Percentiles rank a stretch among this genome's conserved stretches.
Evolutionary conservation across 2,888 invertebrate species (phyloP).

Genomic region (Lamellibrachia columna): DNA sequence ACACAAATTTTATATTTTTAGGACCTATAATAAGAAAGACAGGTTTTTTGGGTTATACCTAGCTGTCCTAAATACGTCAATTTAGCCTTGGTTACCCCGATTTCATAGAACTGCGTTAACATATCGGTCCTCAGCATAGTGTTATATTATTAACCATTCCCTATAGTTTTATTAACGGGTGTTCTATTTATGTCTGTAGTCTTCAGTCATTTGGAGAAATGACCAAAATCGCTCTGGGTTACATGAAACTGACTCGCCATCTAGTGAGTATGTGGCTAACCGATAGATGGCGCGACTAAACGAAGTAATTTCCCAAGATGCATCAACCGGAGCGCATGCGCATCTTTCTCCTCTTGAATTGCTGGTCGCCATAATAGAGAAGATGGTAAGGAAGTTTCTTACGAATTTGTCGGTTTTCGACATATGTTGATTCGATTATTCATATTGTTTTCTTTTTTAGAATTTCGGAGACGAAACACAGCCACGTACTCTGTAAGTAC

Average conservation of each 20-base stretch:
- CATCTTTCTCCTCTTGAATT: constrained; percentile 10
- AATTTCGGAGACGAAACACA: constrained; percentile 33
- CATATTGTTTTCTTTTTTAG: constrained; percentile 27
- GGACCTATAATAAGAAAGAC: too few species aligned
- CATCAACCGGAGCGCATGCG: background rate
- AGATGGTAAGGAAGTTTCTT: constrained; percentile 12
- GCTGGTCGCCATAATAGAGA: background rate
- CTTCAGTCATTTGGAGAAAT: too few species aligned
- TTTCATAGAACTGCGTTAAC: too few species aligned
- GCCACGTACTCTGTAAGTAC: constrained; percentile 36
- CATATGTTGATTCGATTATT: constrained; percentile 8
- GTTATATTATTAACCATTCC: too few species aligned
- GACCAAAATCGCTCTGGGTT: too few species aligned
- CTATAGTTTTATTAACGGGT: too few species aligned
- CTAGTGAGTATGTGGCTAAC: background rate
- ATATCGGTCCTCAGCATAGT: too few species aligned
- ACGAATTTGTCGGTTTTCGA: background rate
- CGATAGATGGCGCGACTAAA: background rate
- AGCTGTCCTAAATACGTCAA: too few species aligned
- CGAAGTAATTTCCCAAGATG: background rate
- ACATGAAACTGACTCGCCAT: background rate
- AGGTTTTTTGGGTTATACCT: too few species aligned
- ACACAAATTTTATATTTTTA: too few species aligned
- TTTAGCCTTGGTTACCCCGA: too few species aligned
- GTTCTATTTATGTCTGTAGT: too few species aligned